Conservation (phyloP, 2,797 vertebrate genomes). For the Arrhamphus sclerolepis region DNA sequence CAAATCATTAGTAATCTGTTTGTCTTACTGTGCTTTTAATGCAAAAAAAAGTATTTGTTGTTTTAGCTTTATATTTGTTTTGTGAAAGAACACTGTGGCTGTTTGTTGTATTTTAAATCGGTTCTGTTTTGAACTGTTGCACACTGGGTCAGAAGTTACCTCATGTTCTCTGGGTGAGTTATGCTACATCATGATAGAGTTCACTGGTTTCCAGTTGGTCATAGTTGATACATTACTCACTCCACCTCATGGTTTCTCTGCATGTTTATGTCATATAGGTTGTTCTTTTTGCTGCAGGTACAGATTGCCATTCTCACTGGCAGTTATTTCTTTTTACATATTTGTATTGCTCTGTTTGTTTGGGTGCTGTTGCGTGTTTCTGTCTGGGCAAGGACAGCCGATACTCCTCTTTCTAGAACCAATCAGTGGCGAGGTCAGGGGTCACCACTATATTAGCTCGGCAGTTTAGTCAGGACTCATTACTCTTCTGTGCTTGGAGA, state of each 20-base stretch:
- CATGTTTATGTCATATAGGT: not conserved
- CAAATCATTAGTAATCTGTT: conserved; percentile 1
- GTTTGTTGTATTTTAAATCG: not conserved
- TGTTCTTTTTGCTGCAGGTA: conserved; percentile 1
- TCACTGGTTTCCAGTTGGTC: not conserved
- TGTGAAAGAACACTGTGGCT: not conserved
- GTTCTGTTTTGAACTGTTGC: conserved; percentile 6
- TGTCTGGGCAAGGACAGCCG: not conserved
- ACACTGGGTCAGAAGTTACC: conserved; percentile 34
- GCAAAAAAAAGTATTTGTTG: no score
- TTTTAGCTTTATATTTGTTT: not conserved
- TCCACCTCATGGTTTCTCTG: not conserved
- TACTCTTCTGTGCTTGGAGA: conserved; percentile 8
- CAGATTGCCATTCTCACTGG: not conserved
- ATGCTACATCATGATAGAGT: conserved; percentile 6
- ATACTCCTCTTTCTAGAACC: conserved; percentile 68
- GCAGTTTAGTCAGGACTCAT: conserved; percentile 18
- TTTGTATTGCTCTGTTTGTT: conserved; percentile 24
- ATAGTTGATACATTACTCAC: not conserved
- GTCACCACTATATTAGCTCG: conserved; percentile 65
- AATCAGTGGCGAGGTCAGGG: conserved; percentile 60
- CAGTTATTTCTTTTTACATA: conserved; percentile 3
- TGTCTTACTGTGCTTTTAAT: not conserved
- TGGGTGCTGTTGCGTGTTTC: conserved; percentile 29
- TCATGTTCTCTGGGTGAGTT: conserved; percentile 5